phyloP scores from a whole-genome alignment of 2,797 vertebrate genomes.

The Ctenochaetus hawaiiensis region DNA sequence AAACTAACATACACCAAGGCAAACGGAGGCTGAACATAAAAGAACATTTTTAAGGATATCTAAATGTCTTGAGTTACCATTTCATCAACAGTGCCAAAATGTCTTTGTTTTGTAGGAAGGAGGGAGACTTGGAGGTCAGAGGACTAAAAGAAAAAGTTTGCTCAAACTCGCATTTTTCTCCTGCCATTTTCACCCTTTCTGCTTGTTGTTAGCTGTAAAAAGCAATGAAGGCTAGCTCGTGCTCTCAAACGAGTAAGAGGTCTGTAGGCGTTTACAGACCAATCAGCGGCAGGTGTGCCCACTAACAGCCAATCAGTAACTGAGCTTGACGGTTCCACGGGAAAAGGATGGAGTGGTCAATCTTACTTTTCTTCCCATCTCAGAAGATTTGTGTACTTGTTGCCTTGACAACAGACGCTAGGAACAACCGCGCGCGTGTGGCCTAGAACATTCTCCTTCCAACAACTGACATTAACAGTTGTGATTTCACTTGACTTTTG shows the following conservation, averaged over 20 bases:
- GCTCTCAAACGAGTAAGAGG: not conserved
- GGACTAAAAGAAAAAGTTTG: conserved; percentile 67
- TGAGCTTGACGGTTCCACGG: not conserved
- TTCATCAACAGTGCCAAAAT: conserved; percentile 72
- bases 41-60: no score
- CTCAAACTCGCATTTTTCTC: conserved; percentile 46
- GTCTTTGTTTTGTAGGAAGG: conserved; percentile 72
- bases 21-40: not conserved
- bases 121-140: conserved; percentile 63
- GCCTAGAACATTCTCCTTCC: not conserved
- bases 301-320: conserved; percentile 28
- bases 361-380: not conserved
- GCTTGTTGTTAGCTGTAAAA: not conserved
- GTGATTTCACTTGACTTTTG: no score
- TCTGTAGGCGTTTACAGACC: not conserved
- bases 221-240: not conserved
- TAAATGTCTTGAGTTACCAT: conserved; percentile 69
- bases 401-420: conserved; percentile 56
- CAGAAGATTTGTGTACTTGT: conserved; percentile 27
- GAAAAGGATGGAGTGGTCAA: not conserved
- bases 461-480: no score
- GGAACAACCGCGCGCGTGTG: not conserved
- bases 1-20: not conserved
- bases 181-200: conserved; percentile 59
- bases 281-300: conserved; percentile 33